phyloP scores from a whole-genome alignment of 2,888 invertebrate species.

The Pseudeuparius sepicola region DNA sequence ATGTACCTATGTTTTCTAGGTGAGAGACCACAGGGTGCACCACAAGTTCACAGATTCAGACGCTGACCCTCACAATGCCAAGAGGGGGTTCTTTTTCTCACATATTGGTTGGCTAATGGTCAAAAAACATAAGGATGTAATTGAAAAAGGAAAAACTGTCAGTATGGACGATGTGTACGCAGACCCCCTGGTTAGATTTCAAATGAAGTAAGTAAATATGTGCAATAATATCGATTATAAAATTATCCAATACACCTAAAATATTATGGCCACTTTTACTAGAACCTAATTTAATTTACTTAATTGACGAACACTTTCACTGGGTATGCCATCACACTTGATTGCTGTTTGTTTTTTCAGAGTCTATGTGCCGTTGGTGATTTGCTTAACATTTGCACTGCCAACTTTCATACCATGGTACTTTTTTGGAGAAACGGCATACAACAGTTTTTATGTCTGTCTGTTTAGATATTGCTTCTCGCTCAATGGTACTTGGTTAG shows the following conservation, averaged over 20 bases:
- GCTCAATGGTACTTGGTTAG: constrained; percentile 83
- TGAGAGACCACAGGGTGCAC: constrained; percentile 71
- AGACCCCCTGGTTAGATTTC: constrained; percentile 79
- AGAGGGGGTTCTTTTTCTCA: constrained; percentile 83
- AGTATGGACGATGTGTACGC: constrained; percentile 80
- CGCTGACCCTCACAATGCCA: constrained; percentile 83
- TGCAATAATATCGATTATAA: too few species aligned
- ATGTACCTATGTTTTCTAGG: constrained; percentile 50
- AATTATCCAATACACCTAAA: too few species aligned
- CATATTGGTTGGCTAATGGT: constrained; percentile 91
- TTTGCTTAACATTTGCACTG: constrained; percentile 67
- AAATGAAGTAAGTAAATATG: constrained; percentile 71
- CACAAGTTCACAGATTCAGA: constrained; percentile 85
- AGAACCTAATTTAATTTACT: too few species aligned
- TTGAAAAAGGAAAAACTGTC: constrained; percentile 66
- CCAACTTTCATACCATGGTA: constrained; percentile 70
- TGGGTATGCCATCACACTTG: too few species aligned
- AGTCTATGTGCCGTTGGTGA: constrained; percentile 65
- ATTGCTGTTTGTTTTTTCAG: too few species aligned
- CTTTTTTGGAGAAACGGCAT: constrained; percentile 51
- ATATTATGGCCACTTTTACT: too few species aligned
- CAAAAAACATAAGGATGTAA: constrained; percentile 84
- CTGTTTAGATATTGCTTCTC: constrained; percentile 67
- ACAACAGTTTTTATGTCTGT: constrained; percentile 60
- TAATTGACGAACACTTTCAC: too few species aligned